Evolutionary conservation across 2,888 invertebrate species (phyloP), one percentile per base, ranked within the genome.

Genomic region (Uloborus plumipes): DNA sequence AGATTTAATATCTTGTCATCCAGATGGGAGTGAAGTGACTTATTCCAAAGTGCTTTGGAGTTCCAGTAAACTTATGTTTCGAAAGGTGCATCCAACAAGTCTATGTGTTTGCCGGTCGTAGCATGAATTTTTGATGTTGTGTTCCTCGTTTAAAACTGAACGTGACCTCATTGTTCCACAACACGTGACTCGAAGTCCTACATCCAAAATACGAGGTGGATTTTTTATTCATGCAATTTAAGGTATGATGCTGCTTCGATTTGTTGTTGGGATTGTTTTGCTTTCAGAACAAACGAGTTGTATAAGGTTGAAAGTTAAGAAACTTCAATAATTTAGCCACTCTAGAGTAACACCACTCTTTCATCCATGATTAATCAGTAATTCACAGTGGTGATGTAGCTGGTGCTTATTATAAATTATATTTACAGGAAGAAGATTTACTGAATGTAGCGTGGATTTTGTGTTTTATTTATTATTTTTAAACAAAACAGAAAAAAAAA

Each of bases 151-250:
- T 80, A 74, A 80, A 80, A 80, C 69, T 18, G 55, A 66, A 80
- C 80, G 80, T 80, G 80, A 80, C 70, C 67, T 80, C 80, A 80
- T 80, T 80, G 80, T 80, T 74, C 70, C 69, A 61, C 70, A 74
- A 74, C 80, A 80, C 74, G 80, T 80, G 80, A 74, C 80, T 74
- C 74, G 39, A 9, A 39, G 39, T 6, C 39, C 22, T 26, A 55
- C 39, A 65, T 64, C 61, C 16, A 18, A 15, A 16, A 22, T 49
- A 71, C 66, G 58, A 62, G 66, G 18, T 9, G 20, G 16, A 80
- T 80, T 69, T 80, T 64, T 80, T 80, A 80, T 80, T 80, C 53
- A 80, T 55, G 39, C 53, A 55, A 53, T 61, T 53, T 49, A 64
- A 20, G 64, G 16, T 67, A 58, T 62, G 67, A 51, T 51, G 66